These are phyloP conservation scores for Neopipo cinnamomea DNA, from an alignment of 2,113 vertebrate species.

Conservation along the genomic window DNA sequence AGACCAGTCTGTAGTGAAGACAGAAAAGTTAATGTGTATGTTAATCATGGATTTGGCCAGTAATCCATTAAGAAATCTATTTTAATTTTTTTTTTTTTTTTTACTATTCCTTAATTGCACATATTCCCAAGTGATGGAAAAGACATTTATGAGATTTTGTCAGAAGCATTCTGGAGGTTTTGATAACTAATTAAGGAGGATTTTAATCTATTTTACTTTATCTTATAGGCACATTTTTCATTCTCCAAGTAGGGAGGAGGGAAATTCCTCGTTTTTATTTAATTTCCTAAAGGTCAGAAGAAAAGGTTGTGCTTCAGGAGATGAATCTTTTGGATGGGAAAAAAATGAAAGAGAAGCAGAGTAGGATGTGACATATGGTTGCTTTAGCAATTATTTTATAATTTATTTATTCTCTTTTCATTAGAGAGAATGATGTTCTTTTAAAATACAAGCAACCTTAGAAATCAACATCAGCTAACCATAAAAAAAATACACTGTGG, in stretches of 20 bases:
- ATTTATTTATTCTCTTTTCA: neutral
- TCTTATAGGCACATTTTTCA: neutral
- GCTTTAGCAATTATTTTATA: conserved; percentile 1
- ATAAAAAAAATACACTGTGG: neutral
- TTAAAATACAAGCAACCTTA: neutral
- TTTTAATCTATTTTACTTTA: neutral
- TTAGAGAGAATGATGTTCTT: neutral
- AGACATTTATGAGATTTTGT: neutral
- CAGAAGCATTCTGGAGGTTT: neutral
- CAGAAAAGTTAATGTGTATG: neutral
- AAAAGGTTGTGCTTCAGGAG: neutral
- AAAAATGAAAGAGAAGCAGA: neutral
- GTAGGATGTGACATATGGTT: neutral
- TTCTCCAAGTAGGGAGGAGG: neutral
- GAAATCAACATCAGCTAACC: neutral
- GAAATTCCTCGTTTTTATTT: conserved; percentile 23
- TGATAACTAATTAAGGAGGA: conserved; percentile 6
- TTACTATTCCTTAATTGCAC: neutral
- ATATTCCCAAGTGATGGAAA: neutral
- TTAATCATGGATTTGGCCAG: conserved; percentile 22
- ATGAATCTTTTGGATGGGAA: neutral
- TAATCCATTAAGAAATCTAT: neutral
- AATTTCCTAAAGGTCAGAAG: conserved; percentile 24
- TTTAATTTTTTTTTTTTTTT: neutral
- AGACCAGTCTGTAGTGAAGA: conserved; percentile 15